A percentile compares a stretch with the other conserved stretches of the same genome.
Evolutionary conservation across 1,140 invertebrate species (phyloP).

Genomic region (Planococcus citri): DNA sequence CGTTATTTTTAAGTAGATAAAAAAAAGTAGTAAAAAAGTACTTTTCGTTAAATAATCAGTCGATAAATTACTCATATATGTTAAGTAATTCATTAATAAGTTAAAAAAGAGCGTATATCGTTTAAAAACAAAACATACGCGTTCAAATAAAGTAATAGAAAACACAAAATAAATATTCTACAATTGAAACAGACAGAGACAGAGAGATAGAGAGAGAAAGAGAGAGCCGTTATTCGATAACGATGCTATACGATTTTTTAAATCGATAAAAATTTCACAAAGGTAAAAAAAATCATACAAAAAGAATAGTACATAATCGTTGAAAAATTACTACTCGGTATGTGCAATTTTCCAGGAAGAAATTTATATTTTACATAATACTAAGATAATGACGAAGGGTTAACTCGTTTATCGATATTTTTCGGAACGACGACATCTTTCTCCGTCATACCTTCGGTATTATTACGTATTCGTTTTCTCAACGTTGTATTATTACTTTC

Average conservation of each 20-base stretch:
- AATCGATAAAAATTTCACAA: background rate
- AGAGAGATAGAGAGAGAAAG: no score
- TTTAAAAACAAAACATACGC: background rate
- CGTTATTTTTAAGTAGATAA: background rate
- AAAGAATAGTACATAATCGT: background rate
- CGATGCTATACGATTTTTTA: background rate
- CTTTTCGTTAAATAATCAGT: background rate
- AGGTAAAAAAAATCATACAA: background rate
- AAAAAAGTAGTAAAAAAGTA: background rate
- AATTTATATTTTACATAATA: background rate
- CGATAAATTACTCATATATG: background rate
- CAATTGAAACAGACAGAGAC: no score
- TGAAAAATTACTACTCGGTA: background rate
- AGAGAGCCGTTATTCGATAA: background rate
- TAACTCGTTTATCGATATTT: constrained; percentile 9
- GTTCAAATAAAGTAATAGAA: background rate
- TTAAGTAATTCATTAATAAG: background rate
- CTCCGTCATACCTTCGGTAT: background rate
- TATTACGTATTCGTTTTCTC: constrained; percentile 7
- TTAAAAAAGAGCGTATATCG: background rate
- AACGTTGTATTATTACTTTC: background rate
- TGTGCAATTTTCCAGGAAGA: background rate
- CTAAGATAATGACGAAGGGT: constrained; percentile 8
- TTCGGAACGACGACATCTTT: constrained; percentile 9
- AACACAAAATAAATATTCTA: background rate